phyloP scores from a whole-genome alignment of 2,113 vertebrate species.

The Cyanoramphus novaezelandiae region DNA sequence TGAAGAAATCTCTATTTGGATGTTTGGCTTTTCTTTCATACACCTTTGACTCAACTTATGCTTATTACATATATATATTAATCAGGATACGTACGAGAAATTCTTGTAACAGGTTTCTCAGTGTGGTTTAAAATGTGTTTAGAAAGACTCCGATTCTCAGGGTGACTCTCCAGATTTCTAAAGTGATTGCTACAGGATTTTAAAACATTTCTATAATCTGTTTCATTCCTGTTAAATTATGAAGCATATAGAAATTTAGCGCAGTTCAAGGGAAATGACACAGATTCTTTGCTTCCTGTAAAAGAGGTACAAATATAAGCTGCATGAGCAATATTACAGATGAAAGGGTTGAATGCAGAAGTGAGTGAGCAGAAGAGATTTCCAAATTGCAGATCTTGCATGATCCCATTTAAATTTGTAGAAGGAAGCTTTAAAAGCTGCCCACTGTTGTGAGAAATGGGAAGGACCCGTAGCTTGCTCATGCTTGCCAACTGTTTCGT shows the following conservation, averaged over 20 bases:
- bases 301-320: neutral
- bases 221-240: neutral
- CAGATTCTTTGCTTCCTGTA: neutral
- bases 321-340: neutral
- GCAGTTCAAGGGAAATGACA: neutral
- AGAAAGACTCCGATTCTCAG: neutral
- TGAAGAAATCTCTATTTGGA: neutral
- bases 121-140: neutral
- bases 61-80: neutral
- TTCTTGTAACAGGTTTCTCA: neutral
- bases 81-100: neutral
- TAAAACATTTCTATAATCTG: neutral
- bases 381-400: neutral
- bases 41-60: neutral
- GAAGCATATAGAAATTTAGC: neutral
- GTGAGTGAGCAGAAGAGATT: neutral
- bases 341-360: neutral
- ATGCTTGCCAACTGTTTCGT: neutral
- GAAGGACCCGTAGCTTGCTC: neutral
- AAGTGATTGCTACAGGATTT: neutral
- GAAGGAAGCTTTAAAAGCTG: neutral
- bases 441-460: neutral
- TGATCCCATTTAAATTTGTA: neutral
- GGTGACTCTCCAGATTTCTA: neutral
- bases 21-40: neutral